These are phyloP conservation scores for Stercorarius parasiticus DNA, from an alignment of 2,113 vertebrate species.

Conservation along the genomic window DNA sequence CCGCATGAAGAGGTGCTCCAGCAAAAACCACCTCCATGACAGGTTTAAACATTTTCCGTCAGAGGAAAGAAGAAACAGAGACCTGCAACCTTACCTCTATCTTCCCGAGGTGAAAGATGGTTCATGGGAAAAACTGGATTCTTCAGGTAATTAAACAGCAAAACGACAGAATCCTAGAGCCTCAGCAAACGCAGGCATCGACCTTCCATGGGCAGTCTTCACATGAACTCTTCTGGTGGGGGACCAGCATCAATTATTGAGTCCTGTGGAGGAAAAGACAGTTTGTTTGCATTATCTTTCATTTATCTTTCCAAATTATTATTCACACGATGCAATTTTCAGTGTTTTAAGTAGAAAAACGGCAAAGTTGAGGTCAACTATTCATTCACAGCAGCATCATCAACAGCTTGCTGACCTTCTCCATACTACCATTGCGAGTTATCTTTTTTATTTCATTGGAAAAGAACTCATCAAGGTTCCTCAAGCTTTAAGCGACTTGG, in stretches of 20 bases:
- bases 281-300: not conserved
- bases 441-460: not conserved
- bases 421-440: not conserved
- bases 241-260: not conserved
- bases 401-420: not conserved
- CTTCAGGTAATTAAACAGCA: not conserved
- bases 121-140: constrained; percentile 42
- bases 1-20: not conserved
- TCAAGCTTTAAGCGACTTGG: not conserved
- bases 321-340: not conserved
- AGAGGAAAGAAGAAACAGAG: not conserved
- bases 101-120: constrained; percentile 31
- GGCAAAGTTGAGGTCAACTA: not conserved
- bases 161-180: not conserved
- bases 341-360: not conserved
- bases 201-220: not conserved
- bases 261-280: not conserved
- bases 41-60: not conserved
- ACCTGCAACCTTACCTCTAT: constrained; percentile 34
- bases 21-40: not conserved
- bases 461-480: not conserved
- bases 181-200: not conserved
- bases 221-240: not conserved
- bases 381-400: not conserved
- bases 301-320: not conserved